Conservation (phyloP, 92 coral and sea anemone genomes). For the Parazoanthus darwini region DNA sequence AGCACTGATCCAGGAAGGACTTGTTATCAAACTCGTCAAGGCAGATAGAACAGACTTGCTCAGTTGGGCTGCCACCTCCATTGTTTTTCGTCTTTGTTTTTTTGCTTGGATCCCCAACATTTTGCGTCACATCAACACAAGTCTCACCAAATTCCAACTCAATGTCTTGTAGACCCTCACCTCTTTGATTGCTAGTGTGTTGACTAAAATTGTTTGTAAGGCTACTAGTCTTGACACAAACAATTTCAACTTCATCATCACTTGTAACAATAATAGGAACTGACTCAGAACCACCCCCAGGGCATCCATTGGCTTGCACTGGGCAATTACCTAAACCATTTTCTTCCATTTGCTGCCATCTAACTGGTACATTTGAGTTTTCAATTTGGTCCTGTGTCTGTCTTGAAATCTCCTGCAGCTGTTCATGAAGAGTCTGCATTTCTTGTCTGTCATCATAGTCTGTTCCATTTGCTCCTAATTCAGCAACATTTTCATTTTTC, state of each 20-base stretch:
- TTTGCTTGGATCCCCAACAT: neutral
- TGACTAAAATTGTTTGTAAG: neutral
- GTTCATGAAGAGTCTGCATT: constrained; percentile 15
- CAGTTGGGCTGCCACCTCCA: constrained; percentile 59
- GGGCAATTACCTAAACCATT: neutral
- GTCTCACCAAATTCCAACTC: neutral
- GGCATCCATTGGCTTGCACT: neutral
- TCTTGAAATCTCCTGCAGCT: constrained; percentile 30
- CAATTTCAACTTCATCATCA: constrained; percentile 65
- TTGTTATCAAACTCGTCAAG: constrained; percentile 91
- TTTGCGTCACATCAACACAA: neutral
- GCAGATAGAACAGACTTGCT: constrained; percentile 87
- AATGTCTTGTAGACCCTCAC: neutral
- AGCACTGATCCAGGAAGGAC: constrained; percentile 93
- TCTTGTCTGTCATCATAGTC: neutral
- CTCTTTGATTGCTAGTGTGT: constrained; percentile 14
- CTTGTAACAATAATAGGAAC: constrained; percentile 37
- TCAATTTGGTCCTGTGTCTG: constrained; percentile 30
- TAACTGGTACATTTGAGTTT: neutral
- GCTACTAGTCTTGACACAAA: constrained; percentile 11
- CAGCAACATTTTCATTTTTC: neutral
- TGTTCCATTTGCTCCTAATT: neutral
- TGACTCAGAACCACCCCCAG: constrained; percentile 1
- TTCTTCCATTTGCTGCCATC: neutral
- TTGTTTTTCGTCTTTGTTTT: neutral